Percentiles rank a stretch among this genome's conserved stretches.
Evolutionary conservation across 2,113 vertebrate genomes (phyloP).

Genomic region (Nesogale talazaci): DNA sequence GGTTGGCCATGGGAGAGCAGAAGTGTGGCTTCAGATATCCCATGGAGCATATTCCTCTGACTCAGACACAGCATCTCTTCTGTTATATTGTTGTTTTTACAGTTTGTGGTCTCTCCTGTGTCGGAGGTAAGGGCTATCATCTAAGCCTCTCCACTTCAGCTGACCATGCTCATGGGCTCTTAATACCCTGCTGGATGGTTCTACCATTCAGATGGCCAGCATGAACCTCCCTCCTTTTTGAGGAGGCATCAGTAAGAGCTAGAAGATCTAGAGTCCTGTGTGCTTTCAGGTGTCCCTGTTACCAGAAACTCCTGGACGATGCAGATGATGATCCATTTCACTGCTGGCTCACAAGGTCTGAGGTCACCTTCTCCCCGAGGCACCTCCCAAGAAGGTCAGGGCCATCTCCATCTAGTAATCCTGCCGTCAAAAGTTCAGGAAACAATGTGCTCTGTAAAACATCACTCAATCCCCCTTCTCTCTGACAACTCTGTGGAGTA

Average conservation of each 20-base stretch:
- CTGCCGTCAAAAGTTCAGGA: not conserved
- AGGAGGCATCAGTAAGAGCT: not conserved
- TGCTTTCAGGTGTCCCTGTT: not conserved
- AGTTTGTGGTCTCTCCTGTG: not conserved
- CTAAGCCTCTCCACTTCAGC: not conserved
- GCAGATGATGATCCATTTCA: not conserved
- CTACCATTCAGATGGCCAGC: not conserved
- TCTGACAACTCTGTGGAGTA: no score
- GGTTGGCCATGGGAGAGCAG: not conserved
- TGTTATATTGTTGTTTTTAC: no score
- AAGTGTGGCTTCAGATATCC: not conserved
- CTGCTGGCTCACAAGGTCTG: not conserved
- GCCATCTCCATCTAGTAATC: not conserved
- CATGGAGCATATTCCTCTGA: not conserved
- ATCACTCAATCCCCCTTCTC: no score
- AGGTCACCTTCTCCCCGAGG: not conserved
- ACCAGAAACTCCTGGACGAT: not conserved
- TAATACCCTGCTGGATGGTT: not conserved
- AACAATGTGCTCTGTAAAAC: no score
- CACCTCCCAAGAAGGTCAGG: not conserved
- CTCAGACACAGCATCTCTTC: no score
- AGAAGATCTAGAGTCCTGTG: not conserved
- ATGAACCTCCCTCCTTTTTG: not conserved
- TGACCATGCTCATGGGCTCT: not conserved
- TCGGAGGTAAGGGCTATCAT: not conserved